phyloP scores from a whole-genome alignment of 92 coral and sea anemone genomes.

The Ricordea florida region DNA sequence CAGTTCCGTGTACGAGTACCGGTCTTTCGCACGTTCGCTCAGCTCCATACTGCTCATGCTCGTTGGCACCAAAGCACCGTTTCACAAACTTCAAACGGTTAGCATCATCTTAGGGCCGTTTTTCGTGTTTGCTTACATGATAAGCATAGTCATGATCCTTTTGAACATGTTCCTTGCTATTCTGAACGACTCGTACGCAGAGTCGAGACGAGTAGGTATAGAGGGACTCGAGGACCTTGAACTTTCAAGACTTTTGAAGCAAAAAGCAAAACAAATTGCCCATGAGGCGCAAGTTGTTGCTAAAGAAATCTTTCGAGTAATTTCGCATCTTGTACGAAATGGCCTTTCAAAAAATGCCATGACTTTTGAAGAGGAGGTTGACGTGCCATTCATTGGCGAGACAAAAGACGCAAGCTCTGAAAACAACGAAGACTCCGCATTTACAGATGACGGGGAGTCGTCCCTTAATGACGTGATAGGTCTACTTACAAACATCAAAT shows the following conservation, averaged over 20 bases:
- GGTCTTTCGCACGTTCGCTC: constrained; percentile 65
- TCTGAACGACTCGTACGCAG: constrained; percentile 75
- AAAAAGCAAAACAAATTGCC: background rate
- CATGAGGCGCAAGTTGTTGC: background rate
- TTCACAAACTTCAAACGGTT: constrained; percentile 50
- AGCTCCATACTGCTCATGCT: constrained; percentile 77
- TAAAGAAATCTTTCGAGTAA: background rate
- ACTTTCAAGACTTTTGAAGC: background rate
- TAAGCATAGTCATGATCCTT: constrained; percentile 70
- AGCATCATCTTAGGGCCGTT: constrained; percentile 70
- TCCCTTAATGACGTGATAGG: constrained; percentile 2
- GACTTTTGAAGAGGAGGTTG: background rate
- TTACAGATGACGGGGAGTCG: background rate
- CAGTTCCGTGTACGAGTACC: constrained; percentile 55
- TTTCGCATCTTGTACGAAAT: background rate
- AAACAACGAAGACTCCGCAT: background rate
- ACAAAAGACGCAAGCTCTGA: background rate
- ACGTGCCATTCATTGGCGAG: background rate
- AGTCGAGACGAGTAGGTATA: constrained; percentile 32
- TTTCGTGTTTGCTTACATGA: constrained; percentile 75
- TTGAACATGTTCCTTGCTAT: constrained; percentile 89
- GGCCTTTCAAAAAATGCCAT: background rate
- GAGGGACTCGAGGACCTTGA: constrained; percentile 23
- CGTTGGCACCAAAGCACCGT: constrained; percentile 76
- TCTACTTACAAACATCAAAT: constrained; percentile 1